phyloP scores from a whole-genome alignment of 2,797 vertebrate species.

The Heteromormyrus szaboi region DNA sequence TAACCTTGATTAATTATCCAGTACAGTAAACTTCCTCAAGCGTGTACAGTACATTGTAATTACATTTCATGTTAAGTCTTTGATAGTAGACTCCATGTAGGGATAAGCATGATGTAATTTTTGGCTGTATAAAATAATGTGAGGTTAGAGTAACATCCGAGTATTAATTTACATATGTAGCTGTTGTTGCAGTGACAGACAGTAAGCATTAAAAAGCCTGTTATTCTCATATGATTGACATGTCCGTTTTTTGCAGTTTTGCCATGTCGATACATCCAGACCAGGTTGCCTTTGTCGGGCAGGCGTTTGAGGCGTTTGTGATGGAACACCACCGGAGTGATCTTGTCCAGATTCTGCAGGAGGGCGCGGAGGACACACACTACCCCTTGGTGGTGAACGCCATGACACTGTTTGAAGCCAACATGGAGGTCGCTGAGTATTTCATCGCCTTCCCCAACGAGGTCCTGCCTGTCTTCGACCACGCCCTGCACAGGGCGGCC shows the following conservation, averaged over 20 bases:
- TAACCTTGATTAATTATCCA: slow-evolving; percentile 1
- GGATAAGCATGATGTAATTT: background rate
- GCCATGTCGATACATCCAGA: slow-evolving; percentile 62
- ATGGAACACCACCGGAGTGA: slow-evolving; percentile 73
- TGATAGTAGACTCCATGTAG: background rate
- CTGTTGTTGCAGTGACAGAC: background rate
- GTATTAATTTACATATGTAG: background rate
- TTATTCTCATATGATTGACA: background rate
- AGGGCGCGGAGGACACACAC: slow-evolving; percentile 64
- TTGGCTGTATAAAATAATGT: background rate
- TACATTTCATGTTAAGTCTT: slow-evolving; percentile 3
- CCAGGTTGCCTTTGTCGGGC: slow-evolving; percentile 68
- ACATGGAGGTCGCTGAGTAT: slow-evolving; percentile 91
- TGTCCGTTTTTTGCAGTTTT: slow-evolving; percentile 1
- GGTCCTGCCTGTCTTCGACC: slow-evolving; percentile 77
- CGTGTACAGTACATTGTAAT: background rate
- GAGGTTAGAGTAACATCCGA: background rate
- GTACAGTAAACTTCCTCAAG: background rate
- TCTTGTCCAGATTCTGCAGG: slow-evolving; percentile 63
- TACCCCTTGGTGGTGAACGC: slow-evolving; percentile 79
- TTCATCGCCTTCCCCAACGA: slow-evolving; percentile 77
- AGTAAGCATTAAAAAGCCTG: background rate
- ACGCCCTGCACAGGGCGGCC: slow-evolving; percentile 65
- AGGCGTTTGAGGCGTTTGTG: slow-evolving; percentile 79
- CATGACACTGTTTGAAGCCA: slow-evolving; percentile 87